Evolutionary conservation across 2,113 vertebrate genomes (phyloP), one percentile per base, ranked within the genome.

Genomic region (Cricetomys ansorgei): DNA sequence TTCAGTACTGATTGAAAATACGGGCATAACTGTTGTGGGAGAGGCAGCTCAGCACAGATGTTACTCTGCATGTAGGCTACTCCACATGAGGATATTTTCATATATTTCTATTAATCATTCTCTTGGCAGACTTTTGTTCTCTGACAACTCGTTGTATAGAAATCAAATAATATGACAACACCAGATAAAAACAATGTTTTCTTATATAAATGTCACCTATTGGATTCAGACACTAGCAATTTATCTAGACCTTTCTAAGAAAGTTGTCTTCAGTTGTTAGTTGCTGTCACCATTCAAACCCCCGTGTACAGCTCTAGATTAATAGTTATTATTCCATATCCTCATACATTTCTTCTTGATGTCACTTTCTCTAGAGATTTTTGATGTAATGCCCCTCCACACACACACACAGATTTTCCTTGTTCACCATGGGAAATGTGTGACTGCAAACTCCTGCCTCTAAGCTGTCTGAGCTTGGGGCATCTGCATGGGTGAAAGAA

Each of bases 101-200:
- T 45, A 0, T 62, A 25, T 34, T 85, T 64, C 72, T 76, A 57
- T 75, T 87, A 12, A 64, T 84, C 73, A 65, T 75, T 95, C 67
- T 86, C 85, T 57, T 45, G 75, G 69, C 25, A 88, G 37, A 81
- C 53, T 48, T 64, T 91, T 48, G 86, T 48, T 77, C 57, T 93
- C 34, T 31, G 65, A 76, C 72, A 79, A 21, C 23, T 31, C 80
- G 2, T 88, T 92, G 86, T 64, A 40, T 45, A 89, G 76, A 43
- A 93, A 91, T 43, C 50, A 86, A 92, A 76, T 64, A 89, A 90
- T 62, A 23, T 5, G 65, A 76, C 2, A 73, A 25, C 3, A 50
- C 27, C 43, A 69, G 29, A 75, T 84, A 53, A 94, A 94, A 85
- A 80, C 23, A 89, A 81, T n/a, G 7, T 16, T 85, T 95, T 77